Percentiles rank a stretch among this genome's conserved stretches.
Evolutionary conservation across 1,140 invertebrate species (phyloP).

Genomic region (Formica selysi): DNA sequence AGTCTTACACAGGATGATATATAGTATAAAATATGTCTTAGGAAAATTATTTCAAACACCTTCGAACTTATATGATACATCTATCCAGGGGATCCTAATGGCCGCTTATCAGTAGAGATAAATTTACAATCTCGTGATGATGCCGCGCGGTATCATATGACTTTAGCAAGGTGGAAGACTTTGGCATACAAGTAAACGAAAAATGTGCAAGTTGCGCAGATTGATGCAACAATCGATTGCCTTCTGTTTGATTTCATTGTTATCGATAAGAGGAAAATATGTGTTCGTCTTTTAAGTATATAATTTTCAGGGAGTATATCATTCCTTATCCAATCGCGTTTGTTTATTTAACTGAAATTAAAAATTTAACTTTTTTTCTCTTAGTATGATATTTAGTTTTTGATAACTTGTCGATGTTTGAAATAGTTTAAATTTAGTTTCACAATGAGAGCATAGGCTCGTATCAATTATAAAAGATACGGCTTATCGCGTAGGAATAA

Average conservation of each 20-base stretch:
- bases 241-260: neutral
- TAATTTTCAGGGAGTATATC: neutral
- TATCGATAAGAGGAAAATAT: neutral
- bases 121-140: conserved; percentile 46
- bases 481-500: conserved; percentile 16
- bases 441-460: neutral
- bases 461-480: conserved; percentile 15
- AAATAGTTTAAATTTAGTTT: conserved; percentile 1
- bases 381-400: neutral
- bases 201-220: neutral
- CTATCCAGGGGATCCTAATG: neutral
- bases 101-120: conserved; percentile 66
- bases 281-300: no score
- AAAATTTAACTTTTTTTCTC: neutral
- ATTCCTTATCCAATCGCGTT: neutral
- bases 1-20: neutral
- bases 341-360: conserved; percentile 5
- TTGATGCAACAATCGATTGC: neutral
- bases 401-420: neutral
- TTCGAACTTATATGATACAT: no score
- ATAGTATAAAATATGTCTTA: no score
- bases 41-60: neutral
- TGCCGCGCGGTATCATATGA: neutral
- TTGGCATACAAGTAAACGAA: neutral
- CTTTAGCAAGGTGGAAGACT: neutral